A percentile compares a stretch with the other conserved stretches of the same genome.
phyloP scores from a whole-genome alignment of 92 coral and sea anemone species.

The Isaurus tuberculatus region DNA sequence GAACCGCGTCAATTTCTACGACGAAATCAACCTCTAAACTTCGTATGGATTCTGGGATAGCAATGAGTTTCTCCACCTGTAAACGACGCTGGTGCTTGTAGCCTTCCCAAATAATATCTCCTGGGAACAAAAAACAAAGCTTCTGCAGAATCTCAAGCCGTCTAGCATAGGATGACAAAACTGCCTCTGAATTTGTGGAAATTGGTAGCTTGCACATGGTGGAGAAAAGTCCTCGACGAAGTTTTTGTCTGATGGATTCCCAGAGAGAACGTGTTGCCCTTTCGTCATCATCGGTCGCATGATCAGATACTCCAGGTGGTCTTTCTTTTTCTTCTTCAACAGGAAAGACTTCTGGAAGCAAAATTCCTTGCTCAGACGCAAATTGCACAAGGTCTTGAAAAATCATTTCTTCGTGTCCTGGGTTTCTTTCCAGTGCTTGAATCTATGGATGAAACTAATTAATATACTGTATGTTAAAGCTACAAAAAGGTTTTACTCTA shows the following conservation, averaged over 20 bases:
- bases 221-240: slow-evolving; percentile 67
- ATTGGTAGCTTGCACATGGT: slow-evolving; percentile 62
- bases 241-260: slow-evolving; percentile 70
- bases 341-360: slow-evolving; percentile 64
- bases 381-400: slow-evolving; percentile 84
- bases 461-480: too few relatives aligned
- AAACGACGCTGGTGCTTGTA: slow-evolving; percentile 67
- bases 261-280: slow-evolving; percentile 70
- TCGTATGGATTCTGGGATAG: slow-evolving; percentile 56
- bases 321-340: slow-evolving; percentile 24
- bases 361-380: slow-evolving; percentile 82
- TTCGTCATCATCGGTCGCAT: slow-evolving; percentile 48
- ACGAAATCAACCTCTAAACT: slow-evolving; percentile 58
- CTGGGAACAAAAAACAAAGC: slow-evolving; percentile 75
- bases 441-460: slow-evolving; percentile 50
- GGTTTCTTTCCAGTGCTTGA: slow-evolving; percentile 87
- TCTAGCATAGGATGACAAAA: slow-evolving; percentile 29
- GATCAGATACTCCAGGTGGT: slow-evolving; percentile 46
- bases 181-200: slow-evolving; percentile 35
- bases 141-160: slow-evolving; percentile 65
- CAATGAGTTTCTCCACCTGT: slow-evolving; percentile 65
- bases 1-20: slow-evolving; percentile 49
- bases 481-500: too few relatives aligned
- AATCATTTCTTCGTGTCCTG: slow-evolving; percentile 84
- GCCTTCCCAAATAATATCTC: slow-evolving; percentile 70